Evolutionary conservation across 2,888 invertebrate genomes (phyloP).

Genomic region (Asteroscopus sphinx): DNA sequence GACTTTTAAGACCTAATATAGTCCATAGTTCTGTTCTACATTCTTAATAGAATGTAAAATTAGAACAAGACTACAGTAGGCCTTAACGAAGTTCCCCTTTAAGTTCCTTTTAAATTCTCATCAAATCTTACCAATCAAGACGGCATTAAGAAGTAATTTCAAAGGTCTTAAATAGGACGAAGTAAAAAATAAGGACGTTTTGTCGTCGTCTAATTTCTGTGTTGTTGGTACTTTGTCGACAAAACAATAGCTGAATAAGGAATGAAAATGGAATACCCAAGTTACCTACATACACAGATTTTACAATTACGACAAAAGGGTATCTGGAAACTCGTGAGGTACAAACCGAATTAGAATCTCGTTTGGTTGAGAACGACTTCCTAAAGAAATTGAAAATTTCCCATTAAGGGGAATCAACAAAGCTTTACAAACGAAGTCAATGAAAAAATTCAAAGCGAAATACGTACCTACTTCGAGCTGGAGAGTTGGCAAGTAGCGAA

Average conservation of each 20-base stretch:
- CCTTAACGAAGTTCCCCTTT: constrained; percentile 21
- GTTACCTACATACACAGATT: constrained; percentile 15
- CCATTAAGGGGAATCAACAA: constrained; percentile 68
- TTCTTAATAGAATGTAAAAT: constrained; percentile 3
- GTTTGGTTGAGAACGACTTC: constrained; percentile 43
- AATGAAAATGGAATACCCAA: constrained; percentile 16
- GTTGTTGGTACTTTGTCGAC: constrained; percentile 6
- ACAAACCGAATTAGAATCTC: constrained; percentile 48
- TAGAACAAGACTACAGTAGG: neutral
- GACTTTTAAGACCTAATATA: neutral
- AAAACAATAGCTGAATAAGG: constrained; percentile 26
- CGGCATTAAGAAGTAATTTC: constrained; percentile 60
- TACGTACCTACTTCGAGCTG: constrained; percentile 50
- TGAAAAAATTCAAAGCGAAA: constrained; percentile 61
- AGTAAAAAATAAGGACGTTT: constrained; percentile 22
- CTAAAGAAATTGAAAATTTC: constrained; percentile 61
- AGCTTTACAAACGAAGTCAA: constrained; percentile 59
- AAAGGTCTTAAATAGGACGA: constrained; percentile 49
- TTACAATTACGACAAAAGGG: constrained; percentile 41
- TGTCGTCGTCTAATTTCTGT: constrained; percentile 13
- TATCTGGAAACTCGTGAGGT: constrained; percentile 28
- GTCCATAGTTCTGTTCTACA: neutral
- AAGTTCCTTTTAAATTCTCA: constrained; percentile 38
- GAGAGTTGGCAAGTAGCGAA: constrained; percentile 65
- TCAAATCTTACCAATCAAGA: constrained; percentile 59